These are phyloP conservation scores for Torymus aiolomorphi DNA, from an alignment of 2,888 invertebrate species.

Conservation along the genomic window DNA sequence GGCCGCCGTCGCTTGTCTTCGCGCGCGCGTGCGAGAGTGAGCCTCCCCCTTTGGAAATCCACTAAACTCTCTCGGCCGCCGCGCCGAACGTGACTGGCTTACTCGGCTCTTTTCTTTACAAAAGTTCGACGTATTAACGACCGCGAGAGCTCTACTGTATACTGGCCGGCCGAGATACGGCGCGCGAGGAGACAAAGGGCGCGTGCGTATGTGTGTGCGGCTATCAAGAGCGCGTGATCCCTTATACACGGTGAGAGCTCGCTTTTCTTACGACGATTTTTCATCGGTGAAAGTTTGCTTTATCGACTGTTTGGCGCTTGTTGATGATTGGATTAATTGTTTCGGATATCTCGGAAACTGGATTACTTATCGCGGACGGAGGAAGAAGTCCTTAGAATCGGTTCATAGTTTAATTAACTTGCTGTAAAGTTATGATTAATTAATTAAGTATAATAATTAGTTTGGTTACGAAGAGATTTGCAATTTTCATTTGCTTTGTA, in stretches of 20 bases:
- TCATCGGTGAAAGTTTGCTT: slow-evolving; percentile 14
- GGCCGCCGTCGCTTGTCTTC: slow-evolving; percentile 66
- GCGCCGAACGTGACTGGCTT: slow-evolving; percentile 72
- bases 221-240: not conserved
- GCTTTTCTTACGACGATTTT: slow-evolving; percentile 23
- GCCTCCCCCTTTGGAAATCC: slow-evolving; percentile 59
- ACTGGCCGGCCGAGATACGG: too few relatives aligned
- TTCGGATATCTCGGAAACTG: slow-evolving; percentile 2
- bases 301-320: slow-evolving; percentile 12
- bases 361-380: too few relatives aligned
- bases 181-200: slow-evolving; percentile 20
- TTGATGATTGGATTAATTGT: slow-evolving; percentile 13
- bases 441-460: too few relatives aligned
- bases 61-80: slow-evolving; percentile 59
- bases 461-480: too few relatives aligned
- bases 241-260: not conserved
- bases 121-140: slow-evolving; percentile 56
- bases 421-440: too few relatives aligned
- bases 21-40: not conserved
- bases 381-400: too few relatives aligned
- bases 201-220: not conserved
- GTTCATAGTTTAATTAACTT: too few relatives aligned
- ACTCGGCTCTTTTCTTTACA: slow-evolving; percentile 60
- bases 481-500: too few relatives aligned
- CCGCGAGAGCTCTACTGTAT: slow-evolving; percentile 8